These are phyloP conservation scores for Zaprionus camerounensis DNA, from an alignment of 1,140 invertebrate genomes.

Conservation along the genomic window DNA sequence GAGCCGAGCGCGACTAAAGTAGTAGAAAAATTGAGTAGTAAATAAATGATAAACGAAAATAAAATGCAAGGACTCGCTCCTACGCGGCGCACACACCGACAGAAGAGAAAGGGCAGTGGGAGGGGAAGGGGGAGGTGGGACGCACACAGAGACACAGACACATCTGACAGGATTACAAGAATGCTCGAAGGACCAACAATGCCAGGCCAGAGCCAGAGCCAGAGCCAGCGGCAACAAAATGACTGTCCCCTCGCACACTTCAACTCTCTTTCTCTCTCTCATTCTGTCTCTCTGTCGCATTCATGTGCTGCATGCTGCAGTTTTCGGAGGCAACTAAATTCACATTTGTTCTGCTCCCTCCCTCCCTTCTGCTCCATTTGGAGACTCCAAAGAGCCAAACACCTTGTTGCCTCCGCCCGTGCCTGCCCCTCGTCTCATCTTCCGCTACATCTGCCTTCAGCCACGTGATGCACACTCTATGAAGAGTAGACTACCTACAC, in stretches of 20 bases:
- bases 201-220: slow-evolving; percentile 34
- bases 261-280: neutral
- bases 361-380: neutral
- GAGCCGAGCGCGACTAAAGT: slow-evolving; percentile 69
- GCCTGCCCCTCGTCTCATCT: too few relatives aligned
- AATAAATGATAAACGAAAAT: slow-evolving; percentile 83
- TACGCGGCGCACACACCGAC: slow-evolving; percentile 28
- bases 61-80: slow-evolving; percentile 73
- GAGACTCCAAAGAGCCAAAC: neutral
- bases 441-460: too few relatives aligned
- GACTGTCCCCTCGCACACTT: slow-evolving; percentile 41
- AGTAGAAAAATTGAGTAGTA: slow-evolving; percentile 83
- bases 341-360: slow-evolving; percentile 60
- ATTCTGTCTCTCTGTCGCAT: neutral
- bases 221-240: slow-evolving; percentile 47
- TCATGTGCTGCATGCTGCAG: slow-evolving; percentile 37
- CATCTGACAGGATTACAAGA: slow-evolving; percentile 78
- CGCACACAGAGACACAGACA: slow-evolving; percentile 12
- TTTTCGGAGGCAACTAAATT: slow-evolving; percentile 72
- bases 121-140: neutral
- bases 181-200: slow-evolving; percentile 77
- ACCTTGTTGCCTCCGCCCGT: neutral
- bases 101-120: neutral
- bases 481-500: neutral
- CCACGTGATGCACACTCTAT: neutral